These are phyloP conservation scores for Gisinianus flammeolus DNA, from an alignment of 2,888 invertebrate species.

Conservation along the genomic window DNA sequence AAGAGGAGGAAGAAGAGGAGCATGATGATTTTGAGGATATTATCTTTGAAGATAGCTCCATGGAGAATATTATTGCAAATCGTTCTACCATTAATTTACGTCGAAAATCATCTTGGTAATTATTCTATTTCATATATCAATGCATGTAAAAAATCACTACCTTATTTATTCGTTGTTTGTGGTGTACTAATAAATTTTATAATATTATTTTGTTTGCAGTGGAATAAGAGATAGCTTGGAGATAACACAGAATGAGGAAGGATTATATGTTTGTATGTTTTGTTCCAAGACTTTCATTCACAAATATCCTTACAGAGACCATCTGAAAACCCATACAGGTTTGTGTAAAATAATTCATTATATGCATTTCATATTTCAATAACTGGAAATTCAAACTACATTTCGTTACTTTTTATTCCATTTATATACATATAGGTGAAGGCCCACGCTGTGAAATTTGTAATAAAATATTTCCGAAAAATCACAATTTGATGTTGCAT, in stretches of 20 bases:
- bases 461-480: constrained; percentile 45
- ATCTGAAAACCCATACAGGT: constrained; percentile 55
- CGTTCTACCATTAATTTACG: background rate
- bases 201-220: constrained; percentile 8
- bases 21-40: constrained; percentile 32
- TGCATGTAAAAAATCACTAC: background rate
- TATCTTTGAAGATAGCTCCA: background rate
- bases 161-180: background rate
- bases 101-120: background rate
- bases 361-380: too few species aligned
- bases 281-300: constrained; percentile 56
- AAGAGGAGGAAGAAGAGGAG: constrained; percentile 5
- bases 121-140: background rate
- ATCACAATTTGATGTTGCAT: constrained; percentile 55
- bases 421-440: constrained; percentile 44
- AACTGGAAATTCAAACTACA: too few species aligned
- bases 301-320: constrained; percentile 57
- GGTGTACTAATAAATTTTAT: background rate
- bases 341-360: constrained; percentile 1
- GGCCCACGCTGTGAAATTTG: constrained; percentile 51
- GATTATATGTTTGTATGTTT: constrained; percentile 55
- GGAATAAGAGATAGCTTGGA: background rate
- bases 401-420: background rate
- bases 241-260: constrained; percentile 49
- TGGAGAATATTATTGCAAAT: background rate